phyloP scores from a whole-genome alignment of 2,888 invertebrate genomes.

The Brassicogethes aeneus region DNA sequence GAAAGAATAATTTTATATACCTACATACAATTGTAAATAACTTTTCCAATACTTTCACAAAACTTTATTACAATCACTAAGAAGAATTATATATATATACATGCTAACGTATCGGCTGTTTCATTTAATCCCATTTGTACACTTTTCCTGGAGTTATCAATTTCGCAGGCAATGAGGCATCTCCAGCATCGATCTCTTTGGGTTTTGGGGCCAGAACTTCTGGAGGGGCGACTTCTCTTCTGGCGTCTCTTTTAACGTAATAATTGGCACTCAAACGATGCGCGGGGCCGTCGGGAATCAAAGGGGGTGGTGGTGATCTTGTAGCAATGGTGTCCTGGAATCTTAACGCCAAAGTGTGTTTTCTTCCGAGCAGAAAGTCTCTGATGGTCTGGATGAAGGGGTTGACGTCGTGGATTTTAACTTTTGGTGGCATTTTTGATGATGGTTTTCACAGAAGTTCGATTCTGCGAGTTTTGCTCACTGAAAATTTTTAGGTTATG shows the following conservation, averaged over 20 bases:
- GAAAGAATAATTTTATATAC: too few species aligned
- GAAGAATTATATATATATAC: too few species aligned
- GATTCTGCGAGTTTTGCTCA: too few species aligned
- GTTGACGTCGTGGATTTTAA: slow-evolving; percentile 51
- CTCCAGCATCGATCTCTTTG: slow-evolving; percentile 21
- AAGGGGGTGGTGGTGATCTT: slow-evolving; percentile 75
- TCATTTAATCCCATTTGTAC: slow-evolving; percentile 27
- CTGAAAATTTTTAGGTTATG: background rate
- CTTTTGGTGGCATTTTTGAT: slow-evolving; percentile 20
- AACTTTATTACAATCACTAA: too few species aligned
- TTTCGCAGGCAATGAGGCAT: slow-evolving; percentile 10
- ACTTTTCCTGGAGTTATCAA: slow-evolving; percentile 26
- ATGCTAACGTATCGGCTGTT: background rate
- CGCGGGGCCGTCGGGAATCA: slow-evolving; percentile 72
- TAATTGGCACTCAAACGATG: slow-evolving; percentile 75
- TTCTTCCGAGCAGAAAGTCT: slow-evolving; percentile 59
- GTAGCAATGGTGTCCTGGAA: slow-evolving; percentile 57
- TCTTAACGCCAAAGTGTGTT: slow-evolving; percentile 46
- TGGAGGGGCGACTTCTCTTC: slow-evolving; percentile 70
- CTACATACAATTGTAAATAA: too few species aligned
- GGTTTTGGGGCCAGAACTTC: slow-evolving; percentile 39
- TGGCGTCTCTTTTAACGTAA: slow-evolving; percentile 73
- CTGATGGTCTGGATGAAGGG: slow-evolving; percentile 53
- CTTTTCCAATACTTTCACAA: too few species aligned
- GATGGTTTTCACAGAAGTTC: background rate